Percentiles rank a stretch among this genome's conserved stretches.
These are phyloP conservation scores for Hermaeophaga mercurialis DNA, from an alignment of 2,888 invertebrate genomes.

Conservation along the genomic window DNA sequence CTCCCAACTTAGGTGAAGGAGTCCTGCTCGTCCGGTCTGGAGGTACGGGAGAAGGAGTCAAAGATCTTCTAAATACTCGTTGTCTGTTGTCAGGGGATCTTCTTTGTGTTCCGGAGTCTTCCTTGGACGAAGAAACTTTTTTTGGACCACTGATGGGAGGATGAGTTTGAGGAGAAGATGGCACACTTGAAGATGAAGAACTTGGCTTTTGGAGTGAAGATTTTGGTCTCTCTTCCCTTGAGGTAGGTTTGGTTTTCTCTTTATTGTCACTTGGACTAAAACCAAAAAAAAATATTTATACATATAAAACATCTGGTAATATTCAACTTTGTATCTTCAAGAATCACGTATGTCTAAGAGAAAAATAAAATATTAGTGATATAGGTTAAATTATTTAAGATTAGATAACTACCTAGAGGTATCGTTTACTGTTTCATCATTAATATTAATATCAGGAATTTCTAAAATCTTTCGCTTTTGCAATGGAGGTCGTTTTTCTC, in stretches of 20 bases:
- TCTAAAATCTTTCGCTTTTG: constrained; percentile 29
- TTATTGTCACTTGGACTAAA: constrained; percentile 17
- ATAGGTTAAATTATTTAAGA: no score
- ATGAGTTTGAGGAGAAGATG: constrained; percentile 7
- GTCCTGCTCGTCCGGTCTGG: constrained; percentile 2
- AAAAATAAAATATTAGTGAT: no score
- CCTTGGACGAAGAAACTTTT: background rate
- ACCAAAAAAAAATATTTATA: background rate
- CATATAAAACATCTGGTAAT: background rate
- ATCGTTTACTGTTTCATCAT: constrained; percentile 15
- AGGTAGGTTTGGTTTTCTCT: constrained; percentile 12
- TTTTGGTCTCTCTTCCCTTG: constrained; percentile 10
- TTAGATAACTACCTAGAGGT: constrained; percentile 25
- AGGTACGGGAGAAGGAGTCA: constrained; percentile 16
- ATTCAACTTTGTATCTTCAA: no score
- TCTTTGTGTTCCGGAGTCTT: background rate
- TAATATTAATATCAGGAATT: constrained; percentile 22
- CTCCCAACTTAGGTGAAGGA: background rate
- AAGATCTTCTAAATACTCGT: constrained; percentile 12
- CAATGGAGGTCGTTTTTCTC: constrained; percentile 42
- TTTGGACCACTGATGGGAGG: background rate
- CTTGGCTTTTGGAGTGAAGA: constrained; percentile 14
- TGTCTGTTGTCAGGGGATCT: constrained; percentile 3
- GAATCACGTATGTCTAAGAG: no score
- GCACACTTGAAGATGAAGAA: constrained; percentile 16